Evolutionary conservation across 1,140 invertebrate species (phyloP), one percentile per base, ranked within the genome.

Genomic region (Drosophila lacertosa): DNA sequence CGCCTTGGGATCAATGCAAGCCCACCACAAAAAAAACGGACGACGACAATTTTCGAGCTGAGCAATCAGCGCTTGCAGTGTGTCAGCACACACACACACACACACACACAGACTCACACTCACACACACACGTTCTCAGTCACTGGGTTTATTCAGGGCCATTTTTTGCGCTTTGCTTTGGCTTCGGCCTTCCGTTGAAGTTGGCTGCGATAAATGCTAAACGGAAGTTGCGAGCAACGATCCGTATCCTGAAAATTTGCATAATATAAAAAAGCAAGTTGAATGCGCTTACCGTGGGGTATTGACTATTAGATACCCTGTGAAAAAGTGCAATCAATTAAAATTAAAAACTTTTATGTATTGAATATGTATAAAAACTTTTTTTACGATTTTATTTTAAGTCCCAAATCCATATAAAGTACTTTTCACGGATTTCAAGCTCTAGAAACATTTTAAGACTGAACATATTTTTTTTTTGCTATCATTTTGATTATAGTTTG

Each of bases 171-270:
- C 40, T 55, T 16, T 45, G 18, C 29, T 55, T 42, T 35, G 37
- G 18, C 45, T 60, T 51, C 42, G 70, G 62, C 72, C 68, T 77
- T 86, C 57, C 42, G 54, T 48, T 16, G 33, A 44, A 66, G 59
- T 76, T 65, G 76, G 54, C 66, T 64, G 26, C 54, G 40, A 86
- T 76, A 80, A 76, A 68, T 76, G 57, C 48, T 40, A 69, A 80
- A 48, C 82, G 81, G 77, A 84, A 77, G 68, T 86, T 86, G 68
- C 64, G 77, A 81, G 59, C 81, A 81, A 86, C 77, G 68, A 88
- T 78, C 73, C 77, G 64, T 70, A 48, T 81, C 82, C 62, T 77
- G 68, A 48, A 48, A 64, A 86, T 84, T 84, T 81, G 82, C 81
- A 84, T 84, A 80, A 29, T 5, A 29, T 5, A 35, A 26, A 86